A percentile compares a stretch with the other conserved stretches of the same genome.
These are phyloP conservation scores for Ploceus nigricollis DNA, from an alignment of 2,113 vertebrate species.

Conservation along the genomic window DNA sequence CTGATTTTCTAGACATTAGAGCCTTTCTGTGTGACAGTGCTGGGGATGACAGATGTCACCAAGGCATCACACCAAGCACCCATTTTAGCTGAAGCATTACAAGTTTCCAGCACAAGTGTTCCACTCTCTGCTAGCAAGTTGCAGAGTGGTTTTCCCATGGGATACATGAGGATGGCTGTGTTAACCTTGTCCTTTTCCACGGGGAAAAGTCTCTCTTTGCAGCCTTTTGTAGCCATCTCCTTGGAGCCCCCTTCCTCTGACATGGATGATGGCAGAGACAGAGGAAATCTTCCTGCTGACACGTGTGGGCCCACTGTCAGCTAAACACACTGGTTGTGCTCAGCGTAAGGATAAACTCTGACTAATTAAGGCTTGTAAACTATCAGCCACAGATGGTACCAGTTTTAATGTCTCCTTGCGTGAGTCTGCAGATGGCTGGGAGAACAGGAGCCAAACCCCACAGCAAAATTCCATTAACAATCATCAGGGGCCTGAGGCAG, in stretches of 20 bases:
- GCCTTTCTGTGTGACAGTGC: neutral
- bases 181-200: neutral
- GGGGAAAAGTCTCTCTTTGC: neutral
- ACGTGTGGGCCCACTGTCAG: slow-evolving; percentile 62
- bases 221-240: neutral
- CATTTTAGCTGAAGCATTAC: neutral
- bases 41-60: neutral
- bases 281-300: slow-evolving; percentile 36
- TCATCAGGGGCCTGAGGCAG: neutral
- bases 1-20: neutral
- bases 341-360: slow-evolving; percentile 64
- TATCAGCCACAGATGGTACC: slow-evolving; percentile 57
- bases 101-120: neutral
- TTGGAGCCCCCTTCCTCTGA: neutral
- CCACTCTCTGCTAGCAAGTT: neutral
- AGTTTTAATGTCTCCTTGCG: slow-evolving; percentile 21
- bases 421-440: slow-evolving; percentile 26
- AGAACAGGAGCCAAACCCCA: slow-evolving; percentile 16
- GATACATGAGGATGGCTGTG: neutral
- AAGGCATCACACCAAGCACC: neutral
- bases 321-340: slow-evolving; percentile 56
- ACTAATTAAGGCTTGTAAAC: slow-evolving; percentile 65
- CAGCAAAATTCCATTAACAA: neutral
- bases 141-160: neutral
- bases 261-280: slow-evolving; percentile 7